These are phyloP conservation scores for Encarsia formosa DNA, from an alignment of 2,888 invertebrate genomes.

Conservation along the genomic window DNA sequence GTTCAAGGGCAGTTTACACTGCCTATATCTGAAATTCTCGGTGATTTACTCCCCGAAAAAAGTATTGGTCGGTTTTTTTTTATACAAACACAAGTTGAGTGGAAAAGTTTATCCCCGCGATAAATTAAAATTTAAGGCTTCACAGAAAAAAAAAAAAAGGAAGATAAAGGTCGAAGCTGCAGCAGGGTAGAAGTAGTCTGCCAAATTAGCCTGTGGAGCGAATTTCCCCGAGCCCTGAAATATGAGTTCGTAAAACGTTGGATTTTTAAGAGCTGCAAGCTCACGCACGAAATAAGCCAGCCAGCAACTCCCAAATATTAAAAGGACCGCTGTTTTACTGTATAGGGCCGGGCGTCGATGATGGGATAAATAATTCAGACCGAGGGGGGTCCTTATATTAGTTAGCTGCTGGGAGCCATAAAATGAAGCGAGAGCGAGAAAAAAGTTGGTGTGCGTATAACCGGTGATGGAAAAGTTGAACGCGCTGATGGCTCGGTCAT, in stretches of 20 bases:
- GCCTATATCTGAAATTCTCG: too few relatives aligned
- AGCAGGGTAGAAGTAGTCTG: slow-evolving; percentile 21
- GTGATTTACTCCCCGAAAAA: too few relatives aligned
- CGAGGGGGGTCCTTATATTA: slow-evolving; percentile 42
- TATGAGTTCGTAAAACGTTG: slow-evolving; percentile 26
- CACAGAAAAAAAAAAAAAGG: slow-evolving; percentile 11
- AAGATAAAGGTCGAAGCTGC: neutral
- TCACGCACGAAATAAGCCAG: neutral
- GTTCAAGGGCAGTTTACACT: too few relatives aligned
- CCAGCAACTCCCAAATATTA: slow-evolving; percentile 28
- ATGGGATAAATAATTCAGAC: slow-evolving; percentile 48
- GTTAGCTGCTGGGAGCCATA: slow-evolving; percentile 41
- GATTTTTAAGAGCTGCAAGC: slow-evolving; percentile 4
- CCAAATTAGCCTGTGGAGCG: slow-evolving; percentile 18
- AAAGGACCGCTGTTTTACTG: slow-evolving; percentile 32
- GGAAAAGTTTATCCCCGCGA: neutral
- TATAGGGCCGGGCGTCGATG: slow-evolving; percentile 34
- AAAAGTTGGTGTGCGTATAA: neutral
- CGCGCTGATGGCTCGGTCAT: slow-evolving; percentile 40
- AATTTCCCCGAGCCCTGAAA: slow-evolving; percentile 8
- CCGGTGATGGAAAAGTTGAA: slow-evolving; percentile 34
- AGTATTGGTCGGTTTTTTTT: too few relatives aligned
- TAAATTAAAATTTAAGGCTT: neutral
- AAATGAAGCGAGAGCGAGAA: too few relatives aligned
- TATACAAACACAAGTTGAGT: too few relatives aligned